Evolutionary conservation across 2,797 vertebrate species (phyloP).

Genomic region (Anas flavirostris): DNA sequence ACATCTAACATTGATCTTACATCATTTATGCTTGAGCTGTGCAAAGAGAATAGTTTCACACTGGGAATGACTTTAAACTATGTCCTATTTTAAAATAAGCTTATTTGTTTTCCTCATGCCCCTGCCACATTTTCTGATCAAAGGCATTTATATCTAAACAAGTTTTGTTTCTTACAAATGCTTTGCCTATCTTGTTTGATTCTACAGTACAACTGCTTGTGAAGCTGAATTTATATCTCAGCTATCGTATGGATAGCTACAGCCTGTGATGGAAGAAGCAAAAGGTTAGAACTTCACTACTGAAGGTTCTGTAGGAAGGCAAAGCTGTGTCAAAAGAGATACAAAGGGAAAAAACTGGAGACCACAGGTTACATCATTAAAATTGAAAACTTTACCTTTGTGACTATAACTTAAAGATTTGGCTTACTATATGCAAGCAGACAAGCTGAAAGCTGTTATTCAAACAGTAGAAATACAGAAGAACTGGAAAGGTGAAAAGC

Average conservation of each 20-base stretch:
- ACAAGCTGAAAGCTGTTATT: not conserved
- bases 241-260: not conserved
- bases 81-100: conserved; percentile 40
- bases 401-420: not conserved
- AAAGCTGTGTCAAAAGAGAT: not conserved
- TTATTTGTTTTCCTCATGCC: conserved; percentile 43
- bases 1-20: not conserved
- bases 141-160: conserved; percentile 30
- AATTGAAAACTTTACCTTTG: not conserved
- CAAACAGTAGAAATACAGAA: not conserved
- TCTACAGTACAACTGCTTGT: not conserved
- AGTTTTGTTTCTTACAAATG: conserved; percentile 33
- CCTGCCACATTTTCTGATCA: conserved; percentile 42
- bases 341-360: not conserved
- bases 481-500: not conserved
- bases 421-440: not conserved
- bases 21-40: conserved; percentile 42
- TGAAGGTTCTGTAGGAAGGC: not conserved
- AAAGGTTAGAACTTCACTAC: not conserved
- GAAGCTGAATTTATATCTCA: conserved; percentile 19
- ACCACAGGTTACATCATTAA: not conserved
- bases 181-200: conserved; percentile 27
- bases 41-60: conserved; percentile 29
- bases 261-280: not conserved
- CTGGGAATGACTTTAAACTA: conserved; percentile 32